These are phyloP conservation scores for Chlorospingus flavigularis DNA, from an alignment of 2,797 vertebrate species.

Conservation along the genomic window DNA sequence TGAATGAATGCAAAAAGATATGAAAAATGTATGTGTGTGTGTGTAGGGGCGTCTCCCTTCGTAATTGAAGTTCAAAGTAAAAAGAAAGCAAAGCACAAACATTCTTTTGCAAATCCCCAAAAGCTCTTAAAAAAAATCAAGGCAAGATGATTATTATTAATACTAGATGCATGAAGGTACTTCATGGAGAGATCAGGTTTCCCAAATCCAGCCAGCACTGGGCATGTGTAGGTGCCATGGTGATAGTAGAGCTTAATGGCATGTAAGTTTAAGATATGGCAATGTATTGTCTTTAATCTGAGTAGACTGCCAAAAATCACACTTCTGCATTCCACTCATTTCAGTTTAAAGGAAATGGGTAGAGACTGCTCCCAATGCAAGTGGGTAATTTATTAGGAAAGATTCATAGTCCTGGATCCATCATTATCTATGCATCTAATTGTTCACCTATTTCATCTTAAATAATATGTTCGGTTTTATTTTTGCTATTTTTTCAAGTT, in stretches of 20 bases:
- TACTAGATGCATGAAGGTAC: background rate
- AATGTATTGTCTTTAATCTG: background rate
- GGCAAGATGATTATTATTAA: background rate
- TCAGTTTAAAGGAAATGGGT: background rate
- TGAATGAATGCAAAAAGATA: conserved; percentile 41
- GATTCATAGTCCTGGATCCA: background rate
- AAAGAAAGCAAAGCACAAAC: background rate
- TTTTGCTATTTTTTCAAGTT: background rate
- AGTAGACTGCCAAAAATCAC: background rate
- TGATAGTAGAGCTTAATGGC: background rate
- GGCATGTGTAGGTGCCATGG: rapidly evolving
- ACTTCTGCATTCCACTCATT: background rate
- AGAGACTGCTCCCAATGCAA: background rate
- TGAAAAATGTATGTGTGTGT: background rate
- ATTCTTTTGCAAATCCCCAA: background rate
- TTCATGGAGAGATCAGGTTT: background rate
- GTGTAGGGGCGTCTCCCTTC: background rate
- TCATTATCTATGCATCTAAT: background rate
- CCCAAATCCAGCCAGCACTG: background rate
- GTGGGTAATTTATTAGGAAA: background rate
- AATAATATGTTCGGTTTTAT: background rate
- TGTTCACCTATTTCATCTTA: background rate
- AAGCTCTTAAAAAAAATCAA: background rate
- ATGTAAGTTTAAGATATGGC: background rate
- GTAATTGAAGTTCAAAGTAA: background rate